Evolutionary conservation across 2,797 vertebrate species (phyloP).

Genomic region (Pantherophis vulpinus): DNA sequence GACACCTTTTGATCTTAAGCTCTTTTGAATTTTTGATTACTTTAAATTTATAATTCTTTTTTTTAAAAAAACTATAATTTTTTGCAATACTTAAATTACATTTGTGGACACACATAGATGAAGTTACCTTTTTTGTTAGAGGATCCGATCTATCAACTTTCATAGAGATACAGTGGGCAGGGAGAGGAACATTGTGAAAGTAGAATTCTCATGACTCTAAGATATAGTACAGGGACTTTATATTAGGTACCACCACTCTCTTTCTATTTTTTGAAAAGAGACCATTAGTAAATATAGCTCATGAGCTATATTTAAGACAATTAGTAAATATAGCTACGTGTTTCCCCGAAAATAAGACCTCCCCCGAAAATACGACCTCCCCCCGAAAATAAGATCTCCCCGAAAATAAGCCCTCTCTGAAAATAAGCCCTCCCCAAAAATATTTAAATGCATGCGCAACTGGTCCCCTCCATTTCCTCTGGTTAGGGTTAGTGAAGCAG

Average conservation of each 20-base stretch:
- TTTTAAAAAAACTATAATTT: no score
- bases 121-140: not conserved
- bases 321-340: not conserved
- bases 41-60: no score
- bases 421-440: no score
- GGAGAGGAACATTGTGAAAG: not conserved
- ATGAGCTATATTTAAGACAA: not conserved
- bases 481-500: no score
- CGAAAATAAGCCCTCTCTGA: no score
- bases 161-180: not conserved
- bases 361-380: no score
- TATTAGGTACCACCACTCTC: not conserved
- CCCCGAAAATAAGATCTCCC: no score
- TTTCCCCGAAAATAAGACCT: no score
- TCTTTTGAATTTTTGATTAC: not conserved
- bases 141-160: not conserved
- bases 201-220: not conserved
- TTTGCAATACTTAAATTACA: not conserved
- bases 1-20: not conserved
- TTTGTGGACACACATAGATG: not conserved
- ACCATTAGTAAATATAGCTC: not conserved
- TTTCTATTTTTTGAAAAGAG: not conserved
- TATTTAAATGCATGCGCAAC: no score
- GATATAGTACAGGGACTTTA: not conserved
- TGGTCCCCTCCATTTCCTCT: no score